Conservation (phyloP, 2,888 invertebrate genomes). For the Chirona hameri region DNA sequence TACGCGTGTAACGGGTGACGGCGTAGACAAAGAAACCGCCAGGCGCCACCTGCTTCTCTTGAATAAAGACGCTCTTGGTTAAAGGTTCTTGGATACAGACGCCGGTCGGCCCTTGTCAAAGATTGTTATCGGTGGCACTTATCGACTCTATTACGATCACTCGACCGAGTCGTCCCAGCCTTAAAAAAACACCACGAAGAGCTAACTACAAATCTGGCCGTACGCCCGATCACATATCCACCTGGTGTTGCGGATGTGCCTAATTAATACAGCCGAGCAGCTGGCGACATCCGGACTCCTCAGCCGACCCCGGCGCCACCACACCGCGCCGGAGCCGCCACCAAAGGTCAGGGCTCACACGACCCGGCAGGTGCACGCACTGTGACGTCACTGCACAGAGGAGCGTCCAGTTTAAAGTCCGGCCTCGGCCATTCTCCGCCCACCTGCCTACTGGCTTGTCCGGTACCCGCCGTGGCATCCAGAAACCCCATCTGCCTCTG, state of each 20-base stretch:
- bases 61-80: no score
- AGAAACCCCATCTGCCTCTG: no score
- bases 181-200: neutral
- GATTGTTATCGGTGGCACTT: no score
- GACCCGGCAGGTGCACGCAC: conserved; percentile 3
- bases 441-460: neutral
- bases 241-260: neutral
- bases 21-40: no score
- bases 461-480: neutral
- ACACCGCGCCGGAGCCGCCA: neutral
- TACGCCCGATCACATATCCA: neutral
- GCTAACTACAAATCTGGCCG: neutral
- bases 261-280: neutral
- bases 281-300: neutral
- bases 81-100: no score
- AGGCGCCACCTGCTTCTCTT: no score
- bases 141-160: no score
- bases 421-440: neutral
- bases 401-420: neutral
- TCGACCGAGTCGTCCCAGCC: no score
- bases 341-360: neutral
- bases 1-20: no score
- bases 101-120: no score
- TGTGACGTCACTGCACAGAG: neutral
- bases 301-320: neutral